A percentile compares a stretch with the other conserved stretches of the same genome.
These are phyloP conservation scores for Drosophila saltans DNA, from an alignment of 1,140 invertebrate species.

Conservation along the genomic window DNA sequence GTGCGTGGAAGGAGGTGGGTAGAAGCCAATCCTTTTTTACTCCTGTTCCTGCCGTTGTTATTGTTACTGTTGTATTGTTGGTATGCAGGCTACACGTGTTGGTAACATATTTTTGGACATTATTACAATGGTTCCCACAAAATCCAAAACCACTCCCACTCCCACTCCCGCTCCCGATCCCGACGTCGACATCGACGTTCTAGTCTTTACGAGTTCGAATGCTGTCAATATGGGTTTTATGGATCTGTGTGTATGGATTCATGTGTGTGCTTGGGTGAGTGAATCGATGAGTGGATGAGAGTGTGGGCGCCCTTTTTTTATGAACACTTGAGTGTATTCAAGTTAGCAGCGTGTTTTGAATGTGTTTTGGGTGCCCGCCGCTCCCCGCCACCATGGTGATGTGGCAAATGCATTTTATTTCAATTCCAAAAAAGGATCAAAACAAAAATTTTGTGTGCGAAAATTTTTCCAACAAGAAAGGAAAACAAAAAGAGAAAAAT, in stretches of 20 bases:
- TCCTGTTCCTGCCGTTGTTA: slow-evolving; percentile 24
- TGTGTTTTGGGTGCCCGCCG: slow-evolving; percentile 46
- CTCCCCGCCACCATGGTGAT: slow-evolving; percentile 29
- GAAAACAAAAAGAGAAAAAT: slow-evolving; percentile 16
- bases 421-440: slow-evolving; percentile 39
- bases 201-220: slow-evolving; percentile 41
- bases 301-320: slow-evolving; percentile 52
- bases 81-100: slow-evolving; percentile 69
- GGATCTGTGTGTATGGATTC: slow-evolving; percentile 1
- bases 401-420: slow-evolving; percentile 71
- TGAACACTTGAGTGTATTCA: slow-evolving; percentile 73
- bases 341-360: slow-evolving; percentile 72
- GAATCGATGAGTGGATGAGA: background rate
- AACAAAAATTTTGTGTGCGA: slow-evolving; percentile 7
- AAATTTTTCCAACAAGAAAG: slow-evolving; percentile 1
- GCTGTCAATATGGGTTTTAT: slow-evolving; percentile 72
- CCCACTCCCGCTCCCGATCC: slow-evolving; percentile 7
- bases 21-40: slow-evolving; percentile 49
- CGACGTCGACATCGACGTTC: slow-evolving; percentile 6
- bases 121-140: slow-evolving; percentile 71
- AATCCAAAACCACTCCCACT: background rate
- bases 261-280: slow-evolving; percentile 6
- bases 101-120: slow-evolving; percentile 81
- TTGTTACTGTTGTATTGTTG: background rate
- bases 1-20: slow-evolving; percentile 13